phyloP scores from a whole-genome alignment of 2,888 invertebrate species.

The Patella ulyssiponensis region DNA sequence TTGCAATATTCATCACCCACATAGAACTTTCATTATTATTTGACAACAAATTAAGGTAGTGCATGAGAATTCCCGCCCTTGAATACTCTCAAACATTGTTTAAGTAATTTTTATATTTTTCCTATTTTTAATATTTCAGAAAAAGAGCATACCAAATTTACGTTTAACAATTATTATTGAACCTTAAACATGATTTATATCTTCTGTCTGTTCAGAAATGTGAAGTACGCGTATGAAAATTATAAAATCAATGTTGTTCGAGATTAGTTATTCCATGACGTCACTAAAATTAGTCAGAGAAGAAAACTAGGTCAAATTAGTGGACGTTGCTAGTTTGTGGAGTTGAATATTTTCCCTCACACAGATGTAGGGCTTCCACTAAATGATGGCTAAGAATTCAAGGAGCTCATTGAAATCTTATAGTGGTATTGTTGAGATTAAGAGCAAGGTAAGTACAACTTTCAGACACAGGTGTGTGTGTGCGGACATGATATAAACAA shows the following conservation, averaged over 20 bases:
- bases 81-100: neutral
- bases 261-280: conserved; percentile 26
- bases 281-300: conserved; percentile 28
- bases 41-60: neutral
- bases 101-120: no score
- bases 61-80: conserved; percentile 8
- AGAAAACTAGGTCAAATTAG: conserved; percentile 24
- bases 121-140: no score
- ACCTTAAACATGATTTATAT: no score
- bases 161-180: no score
- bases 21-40: neutral
- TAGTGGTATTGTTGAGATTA: conserved; percentile 55
- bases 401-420: conserved; percentile 45
- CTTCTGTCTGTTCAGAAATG: no score
- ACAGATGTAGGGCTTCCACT: conserved; percentile 30
- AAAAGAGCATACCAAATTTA: no score
- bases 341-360: conserved; percentile 5
- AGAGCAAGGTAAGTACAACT: conserved; percentile 56
- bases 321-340: neutral
- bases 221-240: neutral
- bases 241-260: neutral
- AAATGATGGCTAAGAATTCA: conserved; percentile 54
- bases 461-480: no score
- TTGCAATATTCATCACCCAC: no score
- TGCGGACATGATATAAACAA: no score